phyloP scores from a whole-genome alignment of 2,113 vertebrate species.

The Machaerirhynchus nigripectus region DNA sequence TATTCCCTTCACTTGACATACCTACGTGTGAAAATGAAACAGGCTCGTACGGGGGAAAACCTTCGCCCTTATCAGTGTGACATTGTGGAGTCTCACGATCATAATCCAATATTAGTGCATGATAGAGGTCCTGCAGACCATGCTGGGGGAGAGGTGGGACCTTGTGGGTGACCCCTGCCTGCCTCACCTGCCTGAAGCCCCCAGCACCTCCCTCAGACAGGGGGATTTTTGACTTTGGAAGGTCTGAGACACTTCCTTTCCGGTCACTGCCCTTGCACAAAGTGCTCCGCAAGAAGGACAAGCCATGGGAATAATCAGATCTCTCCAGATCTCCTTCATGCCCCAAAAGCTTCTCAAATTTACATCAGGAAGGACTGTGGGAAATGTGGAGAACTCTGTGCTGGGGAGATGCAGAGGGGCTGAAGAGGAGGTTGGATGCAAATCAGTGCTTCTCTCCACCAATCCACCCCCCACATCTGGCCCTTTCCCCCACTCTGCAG shows the following conservation, averaged over 20 bases:
- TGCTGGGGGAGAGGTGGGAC: not conserved
- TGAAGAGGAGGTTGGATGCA: not conserved
- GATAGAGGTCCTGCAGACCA: constrained; percentile 1
- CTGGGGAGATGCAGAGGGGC: not conserved
- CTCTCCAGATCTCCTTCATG: not conserved
- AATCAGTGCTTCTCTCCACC: not conserved
- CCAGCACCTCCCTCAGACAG: not conserved
- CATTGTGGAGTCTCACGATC: constrained; percentile 51
- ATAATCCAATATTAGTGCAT: constrained; percentile 52
- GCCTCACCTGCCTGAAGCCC: not conserved
- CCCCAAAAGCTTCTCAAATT: not conserved
- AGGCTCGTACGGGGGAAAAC: not conserved
- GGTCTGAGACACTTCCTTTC: not conserved
- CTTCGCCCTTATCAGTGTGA: constrained; percentile 39
- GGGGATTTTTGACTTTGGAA: not conserved
- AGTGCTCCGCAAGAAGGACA: not conserved
- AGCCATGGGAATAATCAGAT: not conserved
- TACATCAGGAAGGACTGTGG: not conserved
- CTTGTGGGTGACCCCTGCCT: constrained; percentile 21
- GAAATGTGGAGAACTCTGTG: not conserved
- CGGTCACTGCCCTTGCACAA: not conserved
- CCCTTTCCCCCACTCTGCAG: not conserved
- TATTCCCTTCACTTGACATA: constrained; percentile 63
- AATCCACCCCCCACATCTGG: not conserved
- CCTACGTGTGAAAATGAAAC: constrained; percentile 44